These are phyloP conservation scores for Hydractinia echinata DNA, from an alignment of 30 jellyfish, hydroid and myxozoan genomes.

Conservation along the genomic window DNA sequence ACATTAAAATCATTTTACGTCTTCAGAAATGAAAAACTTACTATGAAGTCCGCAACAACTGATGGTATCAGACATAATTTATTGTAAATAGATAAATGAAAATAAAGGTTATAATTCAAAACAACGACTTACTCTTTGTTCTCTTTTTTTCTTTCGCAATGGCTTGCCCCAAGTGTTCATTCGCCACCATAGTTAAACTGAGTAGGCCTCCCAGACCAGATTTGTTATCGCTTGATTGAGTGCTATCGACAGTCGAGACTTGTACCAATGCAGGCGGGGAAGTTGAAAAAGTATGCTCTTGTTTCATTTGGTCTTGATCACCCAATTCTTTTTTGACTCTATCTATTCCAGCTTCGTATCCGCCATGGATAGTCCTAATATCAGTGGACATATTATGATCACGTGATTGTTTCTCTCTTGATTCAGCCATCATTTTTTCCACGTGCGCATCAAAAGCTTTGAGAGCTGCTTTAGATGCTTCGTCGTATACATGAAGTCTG, in stretches of 20 bases:
- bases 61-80: conserved; percentile 27
- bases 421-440: conserved; percentile 24
- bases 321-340: neutral
- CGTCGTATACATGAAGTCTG: conserved; percentile 18
- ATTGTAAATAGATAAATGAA: conserved; percentile 39
- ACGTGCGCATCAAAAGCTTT: conserved; percentile 29
- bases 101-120: neutral
- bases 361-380: neutral
- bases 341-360: neutral
- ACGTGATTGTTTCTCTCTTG: neutral
- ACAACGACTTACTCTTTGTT: conserved; percentile 28
- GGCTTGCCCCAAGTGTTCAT: conserved; percentile 70
- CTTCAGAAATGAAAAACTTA: neutral
- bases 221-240: conserved; percentile 34
- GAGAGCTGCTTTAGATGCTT: conserved; percentile 16
- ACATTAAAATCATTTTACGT: neutral
- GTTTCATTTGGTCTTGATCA: neutral
- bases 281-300: neutral
- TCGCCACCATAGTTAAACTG: conserved; percentile 72
- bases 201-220: conserved; percentile 71
- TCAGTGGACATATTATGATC: neutral
- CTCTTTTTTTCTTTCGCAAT: conserved; percentile 27
- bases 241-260: conserved; percentile 75
- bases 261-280: conserved; percentile 37
- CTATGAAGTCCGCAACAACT: conserved; percentile 2